Evolutionary conservation across 2,888 invertebrate genomes (phyloP).

Genomic region (Thymelicus acteon): DNA sequence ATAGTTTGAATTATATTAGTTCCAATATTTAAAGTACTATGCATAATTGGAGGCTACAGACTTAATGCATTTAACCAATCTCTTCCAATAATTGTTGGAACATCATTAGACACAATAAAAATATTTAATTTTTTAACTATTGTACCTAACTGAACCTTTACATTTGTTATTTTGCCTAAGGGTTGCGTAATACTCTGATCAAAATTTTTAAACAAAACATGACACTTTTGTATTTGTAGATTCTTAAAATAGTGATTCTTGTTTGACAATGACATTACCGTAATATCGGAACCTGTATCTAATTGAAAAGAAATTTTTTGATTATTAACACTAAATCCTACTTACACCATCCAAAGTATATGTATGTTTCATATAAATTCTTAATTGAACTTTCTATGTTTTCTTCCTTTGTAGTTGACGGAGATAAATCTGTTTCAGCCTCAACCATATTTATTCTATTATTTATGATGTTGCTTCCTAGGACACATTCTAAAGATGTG

Average conservation of each 20-base stretch:
- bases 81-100: background rate
- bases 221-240: background rate
- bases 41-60: background rate
- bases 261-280: background rate
- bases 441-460: too few species aligned
- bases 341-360: too few species aligned
- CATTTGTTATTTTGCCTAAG: background rate
- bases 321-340: background rate
- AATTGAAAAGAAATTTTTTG: background rate
- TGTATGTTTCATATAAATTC: too few species aligned
- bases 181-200: background rate
- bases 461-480: too few species aligned
- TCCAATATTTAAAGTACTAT: too few species aligned
- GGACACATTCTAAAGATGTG: background rate
- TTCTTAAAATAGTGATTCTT: background rate
- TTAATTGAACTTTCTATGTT: too few species aligned
- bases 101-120: background rate
- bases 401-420: too few species aligned
- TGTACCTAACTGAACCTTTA: background rate
- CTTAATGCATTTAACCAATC: background rate
- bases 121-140: background rate
- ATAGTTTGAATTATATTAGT: background rate
- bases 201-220: constrained; percentile 1
- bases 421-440: too few species aligned
- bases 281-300: background rate